Base-by-base conservation (phyloP, 2,113 vertebrate species). In the Nycticorax nycticorax region DNA sequence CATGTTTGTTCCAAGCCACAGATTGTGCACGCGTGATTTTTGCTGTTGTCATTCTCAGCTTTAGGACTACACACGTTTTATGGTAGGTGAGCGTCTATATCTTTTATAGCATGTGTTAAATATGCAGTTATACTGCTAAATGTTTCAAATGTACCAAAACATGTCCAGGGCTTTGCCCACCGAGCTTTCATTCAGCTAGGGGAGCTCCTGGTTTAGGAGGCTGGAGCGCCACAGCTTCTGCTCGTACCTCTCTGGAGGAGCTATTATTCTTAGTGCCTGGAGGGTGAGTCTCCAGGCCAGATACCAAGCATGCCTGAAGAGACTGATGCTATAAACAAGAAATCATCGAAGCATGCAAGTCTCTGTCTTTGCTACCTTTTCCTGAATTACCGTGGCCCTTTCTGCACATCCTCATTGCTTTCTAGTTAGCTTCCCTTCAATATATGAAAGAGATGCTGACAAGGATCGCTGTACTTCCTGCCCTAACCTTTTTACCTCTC, bases 1-100 rank as follows among this genome's bases (percentile, higher is more conserved):
- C 75, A 77, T 41, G 30, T 90, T 95, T 88, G 45, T 93, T 93
- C 75, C 90, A 85, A 90, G 52, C 75, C 79, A 69, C 71, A 85
- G 71, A 73, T 27, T 66, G 26, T 89, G 57, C n/a, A 12, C 27
- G 16, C 1, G 1, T 79, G 39, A 27, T 86, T 95, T 94, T 82
- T 94, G 48, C 85, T 80, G 41, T 59, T 71, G 79, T 71, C 74
- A 22, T 74, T 80, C 72, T 83, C 67, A 64, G 41, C 35, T 69
- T 79, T 66, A 88, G 67, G 50, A 10, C 63, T 83, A 6, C 24
- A 21, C 0, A 0, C 3, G 5, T 83, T 88, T 85, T 74, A 55
- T 0, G 2, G 55, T 45, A 79, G 78, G 32, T 88, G 30, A 88
- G 39, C 8, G 26, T n/a, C 53, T 91, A 3, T 66, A 35, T 47